Conservation (phyloP, 2,888 invertebrate genomes). For the Apodemia hepburni region DNA sequence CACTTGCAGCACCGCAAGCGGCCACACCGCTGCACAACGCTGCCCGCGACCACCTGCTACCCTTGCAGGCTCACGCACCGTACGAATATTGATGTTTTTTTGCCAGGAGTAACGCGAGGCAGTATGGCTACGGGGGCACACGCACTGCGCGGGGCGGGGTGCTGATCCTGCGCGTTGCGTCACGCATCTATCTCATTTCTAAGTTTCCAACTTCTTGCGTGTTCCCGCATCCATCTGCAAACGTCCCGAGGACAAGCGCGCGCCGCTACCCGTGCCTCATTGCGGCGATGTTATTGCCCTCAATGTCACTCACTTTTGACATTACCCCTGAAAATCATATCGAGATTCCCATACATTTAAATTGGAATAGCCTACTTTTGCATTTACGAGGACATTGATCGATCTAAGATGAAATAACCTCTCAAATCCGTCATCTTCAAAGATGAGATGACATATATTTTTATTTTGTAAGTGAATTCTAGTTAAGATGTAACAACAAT, state of each 20-base stretch:
- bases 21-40: slow-evolving; percentile 37
- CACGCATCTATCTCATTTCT: slow-evolving; percentile 71
- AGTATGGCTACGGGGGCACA: slow-evolving; percentile 45
- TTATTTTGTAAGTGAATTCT: too few species aligned
- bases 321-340: slow-evolving; percentile 19
- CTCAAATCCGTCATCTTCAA: background rate
- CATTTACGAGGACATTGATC: background rate
- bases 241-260: slow-evolving; percentile 38
- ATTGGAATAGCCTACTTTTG: slow-evolving; percentile 7
- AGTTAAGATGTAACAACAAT: too few species aligned
- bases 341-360: background rate
- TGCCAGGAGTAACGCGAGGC: slow-evolving; percentile 40
- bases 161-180: slow-evolving; percentile 75
- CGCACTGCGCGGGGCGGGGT: slow-evolving; percentile 52
- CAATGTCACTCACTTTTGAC: slow-evolving; percentile 29
- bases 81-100: slow-evolving; percentile 74
- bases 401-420: background rate
- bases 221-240: slow-evolving; percentile 71
- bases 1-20: slow-evolving; percentile 49
- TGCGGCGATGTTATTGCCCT: slow-evolving; percentile 52
- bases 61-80: slow-evolving; percentile 64
- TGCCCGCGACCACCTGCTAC: slow-evolving; percentile 41
- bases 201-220: slow-evolving; percentile 53
- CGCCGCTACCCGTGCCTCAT: slow-evolving; percentile 39
- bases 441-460: background rate